Base-by-base conservation (phyloP, 2,113 vertebrate genomes). In the Phoenicopterus ruber region DNA sequence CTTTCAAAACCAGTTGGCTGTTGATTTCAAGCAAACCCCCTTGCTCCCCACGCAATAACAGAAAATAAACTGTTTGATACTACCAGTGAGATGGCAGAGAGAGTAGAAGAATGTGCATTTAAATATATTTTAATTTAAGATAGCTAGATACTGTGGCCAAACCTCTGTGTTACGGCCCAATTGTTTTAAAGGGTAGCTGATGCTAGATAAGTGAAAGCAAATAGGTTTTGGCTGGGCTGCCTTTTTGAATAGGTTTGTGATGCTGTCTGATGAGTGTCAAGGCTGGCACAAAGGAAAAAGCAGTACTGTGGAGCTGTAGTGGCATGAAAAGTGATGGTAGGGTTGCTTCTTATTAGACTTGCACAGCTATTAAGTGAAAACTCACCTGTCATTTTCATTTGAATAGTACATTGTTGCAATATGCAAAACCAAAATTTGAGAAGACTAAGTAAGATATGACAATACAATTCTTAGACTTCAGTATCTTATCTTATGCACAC, bases 311-410 rank as follows among this genome's bases (percentile, higher is more conserved):
- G 71, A 55, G 29, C 38, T 77, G 26, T 55, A 28, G 38, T 32
- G n/a, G 9, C n/a, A 18, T 46, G 19, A 84, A 31, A 31, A 84
- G 32, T 24, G 7, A 7, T 31, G 29, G 32, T 47, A 73, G 7
- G 13, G 11, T 81, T 92, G 34, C 29, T 84, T 72, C 54, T 36
- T 82, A 10, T 15, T 58, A 24, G 44, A 80, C 29, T 83, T 47
- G 31, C 1, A 19, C 16, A 81, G 19, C 40, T 61, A 1, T 54
- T 21, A 57, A 52, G 18, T 80, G 91, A 57, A 82, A 86, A 58
- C 11, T 44, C 17, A 7, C 7, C 1, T 6, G 1, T n/a, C 0
- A 0, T 52, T 94, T 85, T 88, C 2, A 44, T 87, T 77, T 86
- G 38, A 80, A 10, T 59, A 72, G 31, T 47, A 25, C 13, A 1